Evolutionary conservation across 2,797 vertebrate genomes (phyloP).

Genomic region (Sebastes diaconus): DNA sequence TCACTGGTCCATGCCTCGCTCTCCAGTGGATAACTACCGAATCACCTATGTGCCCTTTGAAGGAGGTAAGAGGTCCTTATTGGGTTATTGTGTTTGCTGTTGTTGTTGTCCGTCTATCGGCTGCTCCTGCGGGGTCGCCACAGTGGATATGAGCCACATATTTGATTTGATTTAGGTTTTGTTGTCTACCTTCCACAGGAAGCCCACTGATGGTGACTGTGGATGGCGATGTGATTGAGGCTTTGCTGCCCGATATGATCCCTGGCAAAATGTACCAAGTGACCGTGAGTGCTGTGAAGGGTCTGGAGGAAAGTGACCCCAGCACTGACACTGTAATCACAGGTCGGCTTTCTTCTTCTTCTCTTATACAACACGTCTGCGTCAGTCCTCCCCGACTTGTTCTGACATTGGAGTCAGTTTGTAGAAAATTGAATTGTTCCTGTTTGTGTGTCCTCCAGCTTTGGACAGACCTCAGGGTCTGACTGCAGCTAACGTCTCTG

Average conservation of each 20-base stretch:
- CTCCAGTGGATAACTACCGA: conserved; percentile 87
- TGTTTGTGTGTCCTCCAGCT: conserved; percentile 72
- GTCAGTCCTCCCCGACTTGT: background rate
- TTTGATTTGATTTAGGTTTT: too few relatives aligned
- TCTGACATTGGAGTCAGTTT: background rate
- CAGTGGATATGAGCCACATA: too few relatives aligned
- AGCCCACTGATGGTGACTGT: conserved; percentile 80
- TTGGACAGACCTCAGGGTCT: conserved; percentile 89
- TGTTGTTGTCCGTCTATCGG: background rate
- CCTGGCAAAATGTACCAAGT: conserved; percentile 90
- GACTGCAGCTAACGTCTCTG: conserved; percentile 88
- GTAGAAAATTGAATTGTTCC: background rate
- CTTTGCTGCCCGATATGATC: conserved; percentile 81
- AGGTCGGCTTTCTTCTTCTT: conserved; percentile 76
- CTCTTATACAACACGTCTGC: background rate
- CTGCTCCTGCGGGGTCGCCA: too few relatives aligned
- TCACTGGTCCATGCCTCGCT: conserved; percentile 84
- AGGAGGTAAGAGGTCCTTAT: conserved; percentile 84
- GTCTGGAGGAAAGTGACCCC: conserved; percentile 93
- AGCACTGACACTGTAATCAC: conserved; percentile 86
- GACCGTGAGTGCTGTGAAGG: conserved; percentile 88
- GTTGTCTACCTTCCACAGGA: conserved; percentile 73
- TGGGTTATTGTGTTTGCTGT: background rate
- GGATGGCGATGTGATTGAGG: conserved; percentile 84
- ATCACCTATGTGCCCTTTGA: conserved; percentile 86